Percentiles rank a stretch among this genome's conserved stretches.
phyloP scores from a whole-genome alignment of 2,797 vertebrate genomes.

The Simalia tracyae region DNA sequence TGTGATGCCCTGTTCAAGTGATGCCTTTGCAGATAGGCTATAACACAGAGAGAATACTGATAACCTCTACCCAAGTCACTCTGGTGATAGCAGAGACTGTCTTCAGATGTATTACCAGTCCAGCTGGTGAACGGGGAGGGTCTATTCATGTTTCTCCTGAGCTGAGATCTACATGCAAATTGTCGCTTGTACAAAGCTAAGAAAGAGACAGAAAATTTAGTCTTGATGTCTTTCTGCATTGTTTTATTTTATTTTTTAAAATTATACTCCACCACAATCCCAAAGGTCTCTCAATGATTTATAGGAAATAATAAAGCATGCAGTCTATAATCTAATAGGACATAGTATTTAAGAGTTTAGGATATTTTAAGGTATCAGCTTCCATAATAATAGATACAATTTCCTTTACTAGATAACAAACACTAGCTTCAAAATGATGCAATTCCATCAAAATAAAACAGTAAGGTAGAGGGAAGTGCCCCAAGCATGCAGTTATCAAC shows the following conservation, averaged over 20 bases:
- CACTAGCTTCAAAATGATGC: not conserved
- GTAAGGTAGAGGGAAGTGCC: not conserved
- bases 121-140: not conserved
- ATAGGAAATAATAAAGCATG: not conserved
- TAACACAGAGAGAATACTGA: not conserved
- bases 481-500: not conserved
- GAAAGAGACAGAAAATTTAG: not conserved
- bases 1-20: too few relatives aligned
- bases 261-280: not conserved
- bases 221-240: not conserved
- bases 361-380: not conserved
- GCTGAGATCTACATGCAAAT: not conserved
- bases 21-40: not conserved
- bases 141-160: not conserved
- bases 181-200: not conserved
- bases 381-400: not conserved
- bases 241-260: not conserved
- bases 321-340: not conserved
- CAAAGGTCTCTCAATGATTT: not conserved
- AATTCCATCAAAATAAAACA: slow-evolving; percentile 7
- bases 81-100: not conserved
- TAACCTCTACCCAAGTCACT: not conserved
- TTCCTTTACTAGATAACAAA: not conserved
- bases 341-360: not conserved
- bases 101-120: not conserved